These are phyloP conservation scores for Cercopithecus petaurista DNA, from an alignment of 2,797 vertebrate species.

Conservation along the genomic window DNA sequence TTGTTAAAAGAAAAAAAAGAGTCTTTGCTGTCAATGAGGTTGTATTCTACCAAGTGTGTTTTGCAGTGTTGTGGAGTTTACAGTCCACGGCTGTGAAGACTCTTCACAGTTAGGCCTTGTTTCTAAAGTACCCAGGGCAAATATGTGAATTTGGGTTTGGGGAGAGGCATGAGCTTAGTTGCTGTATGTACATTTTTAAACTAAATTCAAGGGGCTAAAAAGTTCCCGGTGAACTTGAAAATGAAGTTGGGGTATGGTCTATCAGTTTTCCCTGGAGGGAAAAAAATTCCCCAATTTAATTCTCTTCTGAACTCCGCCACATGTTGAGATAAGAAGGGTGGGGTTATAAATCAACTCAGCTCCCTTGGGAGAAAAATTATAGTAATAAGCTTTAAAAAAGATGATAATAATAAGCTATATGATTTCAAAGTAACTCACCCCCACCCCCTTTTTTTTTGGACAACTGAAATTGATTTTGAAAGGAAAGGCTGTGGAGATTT, in stretches of 20 bases:
- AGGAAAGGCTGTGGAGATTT: slow-evolving; percentile 65
- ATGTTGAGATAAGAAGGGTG: slow-evolving; percentile 75
- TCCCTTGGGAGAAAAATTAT: slow-evolving; percentile 77
- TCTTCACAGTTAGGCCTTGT: background rate
- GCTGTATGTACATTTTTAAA: background rate
- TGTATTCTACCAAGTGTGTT: fast-evolving
- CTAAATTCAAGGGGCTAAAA: slow-evolving; percentile 41
- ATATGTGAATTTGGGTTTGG: background rate
- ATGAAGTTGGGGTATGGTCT: slow-evolving; percentile 53
- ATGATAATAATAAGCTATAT: slow-evolving; percentile 79
- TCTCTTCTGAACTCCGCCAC: slow-evolving; percentile 76
- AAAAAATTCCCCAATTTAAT: slow-evolving; percentile 70
- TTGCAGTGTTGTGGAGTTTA: fast-evolving
- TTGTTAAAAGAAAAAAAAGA: background rate
- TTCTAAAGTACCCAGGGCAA: background rate
- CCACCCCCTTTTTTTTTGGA: slow-evolving; percentile 21
- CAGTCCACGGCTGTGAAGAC: background rate
- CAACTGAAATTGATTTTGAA: slow-evolving; percentile 75
- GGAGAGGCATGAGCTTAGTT: background rate
- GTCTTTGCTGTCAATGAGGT: background rate
- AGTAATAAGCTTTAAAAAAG: slow-evolving; percentile 65
- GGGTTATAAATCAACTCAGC: slow-evolving; percentile 74
- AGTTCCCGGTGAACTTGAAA: slow-evolving; percentile 61
- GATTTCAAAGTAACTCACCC: slow-evolving; percentile 78
- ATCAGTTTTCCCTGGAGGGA: slow-evolving; percentile 62